These are phyloP conservation scores for Melanerpes formicivorus DNA, from an alignment of 2,113 vertebrate genomes.

Conservation along the genomic window DNA sequence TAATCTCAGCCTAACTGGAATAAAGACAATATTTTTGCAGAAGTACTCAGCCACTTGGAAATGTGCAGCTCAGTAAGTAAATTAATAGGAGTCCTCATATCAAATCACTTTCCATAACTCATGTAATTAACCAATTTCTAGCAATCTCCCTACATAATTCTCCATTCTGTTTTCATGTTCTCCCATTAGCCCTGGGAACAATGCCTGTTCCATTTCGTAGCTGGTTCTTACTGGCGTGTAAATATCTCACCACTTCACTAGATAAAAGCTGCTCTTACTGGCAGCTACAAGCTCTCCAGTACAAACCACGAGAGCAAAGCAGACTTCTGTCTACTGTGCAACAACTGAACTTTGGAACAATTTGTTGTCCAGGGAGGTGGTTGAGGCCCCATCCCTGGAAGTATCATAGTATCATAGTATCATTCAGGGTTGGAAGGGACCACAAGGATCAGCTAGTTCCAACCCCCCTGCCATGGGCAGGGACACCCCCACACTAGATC, in stretches of 20 bases:
- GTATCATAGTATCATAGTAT: no score
- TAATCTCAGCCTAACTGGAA: neutral
- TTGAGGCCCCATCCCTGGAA: no score
- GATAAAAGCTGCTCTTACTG: neutral
- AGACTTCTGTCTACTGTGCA: neutral
- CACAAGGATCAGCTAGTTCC: no score
- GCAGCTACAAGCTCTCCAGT: neutral
- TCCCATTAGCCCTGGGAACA: neutral
- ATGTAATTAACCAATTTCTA: neutral
- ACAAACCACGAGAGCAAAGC: conserved; percentile 1
- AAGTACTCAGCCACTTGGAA: neutral
- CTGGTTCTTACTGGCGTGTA: neutral
- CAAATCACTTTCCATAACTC: neutral
- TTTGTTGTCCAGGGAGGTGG: neutral
- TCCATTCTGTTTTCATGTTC: neutral
- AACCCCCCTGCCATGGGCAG: no score
- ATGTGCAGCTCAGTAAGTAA: neutral
- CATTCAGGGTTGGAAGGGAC: no score
- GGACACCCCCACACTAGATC: no score
- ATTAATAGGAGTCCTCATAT: neutral
- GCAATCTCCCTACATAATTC: neutral
- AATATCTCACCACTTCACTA: neutral
- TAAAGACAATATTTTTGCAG: neutral
- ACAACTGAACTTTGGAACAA: neutral
- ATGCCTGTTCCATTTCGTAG: neutral